Evolutionary conservation across 2,797 vertebrate genomes (phyloP).

Genomic region (Sciurus vulgaris): DNA sequence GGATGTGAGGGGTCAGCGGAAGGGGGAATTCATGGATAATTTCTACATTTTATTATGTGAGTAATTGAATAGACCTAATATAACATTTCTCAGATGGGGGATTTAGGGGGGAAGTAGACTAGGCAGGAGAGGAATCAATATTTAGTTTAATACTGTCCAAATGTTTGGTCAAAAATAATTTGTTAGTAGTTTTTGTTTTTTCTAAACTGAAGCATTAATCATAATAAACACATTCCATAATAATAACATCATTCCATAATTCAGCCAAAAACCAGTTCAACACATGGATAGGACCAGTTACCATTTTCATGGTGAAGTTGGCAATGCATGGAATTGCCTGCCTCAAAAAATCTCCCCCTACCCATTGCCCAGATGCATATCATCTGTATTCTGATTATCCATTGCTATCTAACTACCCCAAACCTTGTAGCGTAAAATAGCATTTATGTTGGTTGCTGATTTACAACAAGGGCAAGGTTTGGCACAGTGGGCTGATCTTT

Average conservation of each 20-base stretch:
- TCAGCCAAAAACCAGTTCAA: slow-evolving; percentile 5
- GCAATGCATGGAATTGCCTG: not conserved
- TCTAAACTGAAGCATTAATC: slow-evolving; percentile 22
- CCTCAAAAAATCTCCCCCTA: not conserved
- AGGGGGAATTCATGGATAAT: slow-evolving; percentile 20
- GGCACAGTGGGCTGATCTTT: not conserved
- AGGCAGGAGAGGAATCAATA: slow-evolving; percentile 20
- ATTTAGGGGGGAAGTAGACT: not conserved
- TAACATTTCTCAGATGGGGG: slow-evolving; percentile 29
- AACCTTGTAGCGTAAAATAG: slow-evolving; percentile 29
- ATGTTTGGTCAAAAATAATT: slow-evolving; percentile 53
- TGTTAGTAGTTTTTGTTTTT: slow-evolving; percentile 15
- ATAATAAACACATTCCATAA: slow-evolving; percentile 33
- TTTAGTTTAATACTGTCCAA: slow-evolving; percentile 57
- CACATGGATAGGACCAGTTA: not conserved
- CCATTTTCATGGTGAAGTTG: not conserved
- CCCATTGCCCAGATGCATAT: not conserved
- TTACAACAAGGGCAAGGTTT: slow-evolving; percentile 13
- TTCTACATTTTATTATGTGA: slow-evolving; percentile 11
- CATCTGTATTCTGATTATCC: slow-evolving; percentile 38
- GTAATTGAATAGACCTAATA: not conserved
- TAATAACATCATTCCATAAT: not conserved
- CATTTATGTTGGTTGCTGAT: slow-evolving; percentile 6
- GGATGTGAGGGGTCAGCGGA: not conserved
- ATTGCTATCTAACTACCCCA: not conserved